phyloP scores from a whole-genome alignment of 2,113 vertebrate genomes.

The Lampris megalopsis region DNA sequence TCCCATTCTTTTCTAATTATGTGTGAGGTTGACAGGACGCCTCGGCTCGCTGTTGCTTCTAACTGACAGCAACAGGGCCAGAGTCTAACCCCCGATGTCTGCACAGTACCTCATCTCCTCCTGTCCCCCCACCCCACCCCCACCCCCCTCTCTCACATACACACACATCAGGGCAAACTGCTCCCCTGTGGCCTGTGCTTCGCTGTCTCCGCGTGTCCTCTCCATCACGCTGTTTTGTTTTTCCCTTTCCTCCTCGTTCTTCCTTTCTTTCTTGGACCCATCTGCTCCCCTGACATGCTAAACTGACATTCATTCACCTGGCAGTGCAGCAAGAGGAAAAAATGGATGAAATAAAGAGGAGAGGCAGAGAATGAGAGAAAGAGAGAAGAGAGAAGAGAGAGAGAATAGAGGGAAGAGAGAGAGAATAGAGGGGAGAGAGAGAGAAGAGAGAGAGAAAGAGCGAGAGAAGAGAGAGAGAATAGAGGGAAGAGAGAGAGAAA shows the following conservation, averaged over 20 bases:
- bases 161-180: no score
- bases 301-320: slow-evolving; percentile 77
- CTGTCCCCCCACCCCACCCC: not conserved
- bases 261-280: slow-evolving; percentile 73
- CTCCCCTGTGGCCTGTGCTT: slow-evolving; percentile 7
- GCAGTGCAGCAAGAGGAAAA: no score
- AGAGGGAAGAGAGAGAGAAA: no score
- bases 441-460: not conserved
- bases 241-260: slow-evolving; percentile 19
- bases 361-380: not conserved
- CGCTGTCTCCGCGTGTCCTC: slow-evolving; percentile 43
- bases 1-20: slow-evolving; percentile 27
- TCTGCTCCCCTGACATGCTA: slow-evolving; percentile 88
- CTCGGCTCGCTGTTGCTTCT: slow-evolving; percentile 28
- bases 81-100: not conserved
- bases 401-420: no score
- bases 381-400: not conserved
- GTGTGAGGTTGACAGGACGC: slow-evolving; percentile 39
- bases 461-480: not conserved
- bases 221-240: slow-evolving; percentile 39
- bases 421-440: no score
- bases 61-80: slow-evolving; percentile 16
- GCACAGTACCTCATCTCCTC: not conserved
- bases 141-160: not conserved
- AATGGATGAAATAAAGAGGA: not conserved